Conservation (phyloP, 1,140 invertebrate genomes). For the Aleiodes sp. region DNA sequence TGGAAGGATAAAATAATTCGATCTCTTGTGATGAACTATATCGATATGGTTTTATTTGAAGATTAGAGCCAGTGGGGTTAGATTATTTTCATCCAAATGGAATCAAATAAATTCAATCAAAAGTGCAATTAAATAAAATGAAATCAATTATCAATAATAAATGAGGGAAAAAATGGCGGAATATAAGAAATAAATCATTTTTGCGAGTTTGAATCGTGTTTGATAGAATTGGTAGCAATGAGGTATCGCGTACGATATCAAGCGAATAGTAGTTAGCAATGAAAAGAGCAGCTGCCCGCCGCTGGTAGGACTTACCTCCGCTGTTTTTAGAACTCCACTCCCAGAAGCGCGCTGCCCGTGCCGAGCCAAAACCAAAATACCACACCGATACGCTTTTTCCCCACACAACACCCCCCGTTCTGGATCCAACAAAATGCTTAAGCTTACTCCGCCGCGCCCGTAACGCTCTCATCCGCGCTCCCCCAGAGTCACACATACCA, state of each 20-base stretch:
- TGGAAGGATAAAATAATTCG: background rate
- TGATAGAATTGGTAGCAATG: slow-evolving; percentile 29
- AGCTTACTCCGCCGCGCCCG: slow-evolving; percentile 8
- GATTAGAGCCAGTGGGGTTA: background rate
- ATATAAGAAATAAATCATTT: too few species aligned
- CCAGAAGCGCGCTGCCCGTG: slow-evolving; percentile 64
- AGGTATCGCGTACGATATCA: background rate
- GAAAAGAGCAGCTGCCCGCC: slow-evolving; percentile 37
- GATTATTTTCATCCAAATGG: background rate
- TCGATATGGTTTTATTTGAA: background rate
- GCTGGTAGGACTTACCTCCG: slow-evolving; percentile 63
- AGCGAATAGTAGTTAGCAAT: slow-evolving; percentile 39
- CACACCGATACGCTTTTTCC: slow-evolving; percentile 47
- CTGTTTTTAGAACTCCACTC: slow-evolving; percentile 68
- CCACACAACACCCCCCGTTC: slow-evolving; percentile 31
- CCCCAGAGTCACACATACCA: background rate
- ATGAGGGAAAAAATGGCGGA: background rate
- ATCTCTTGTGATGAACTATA: background rate
- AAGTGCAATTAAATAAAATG: too few species aligned
- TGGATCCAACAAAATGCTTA: slow-evolving; percentile 1
- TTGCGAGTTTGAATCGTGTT: slow-evolving; percentile 30
- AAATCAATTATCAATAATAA: slow-evolving; percentile 13
- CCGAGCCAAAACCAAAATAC: slow-evolving; percentile 67
- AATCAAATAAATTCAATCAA: too few species aligned
- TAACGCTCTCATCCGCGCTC: slow-evolving; percentile 19